phyloP scores from a whole-genome alignment of 2,888 invertebrate species.

The Myopa testacea region DNA sequence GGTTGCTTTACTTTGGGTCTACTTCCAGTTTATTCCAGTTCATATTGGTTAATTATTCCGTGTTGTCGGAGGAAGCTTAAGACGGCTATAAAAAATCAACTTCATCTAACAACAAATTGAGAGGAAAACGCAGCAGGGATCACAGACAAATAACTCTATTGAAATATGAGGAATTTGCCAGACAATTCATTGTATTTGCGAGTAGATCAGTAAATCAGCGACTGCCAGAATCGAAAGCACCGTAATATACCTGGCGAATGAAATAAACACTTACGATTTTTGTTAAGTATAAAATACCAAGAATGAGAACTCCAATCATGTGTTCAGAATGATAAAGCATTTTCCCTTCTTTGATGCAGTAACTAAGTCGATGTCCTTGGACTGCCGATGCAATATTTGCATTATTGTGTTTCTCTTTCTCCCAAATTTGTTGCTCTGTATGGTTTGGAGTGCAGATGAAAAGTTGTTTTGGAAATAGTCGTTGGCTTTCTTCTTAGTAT shows the following conservation, averaged over 20 bases:
- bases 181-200: too few relatives aligned
- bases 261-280: constrained; percentile 30
- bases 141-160: too few relatives aligned
- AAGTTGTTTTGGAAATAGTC: background rate
- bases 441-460: background rate
- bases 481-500: constrained; percentile 42
- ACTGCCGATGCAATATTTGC: constrained; percentile 61
- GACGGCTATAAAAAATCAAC: too few relatives aligned
- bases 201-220: too few relatives aligned
- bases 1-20: too few relatives aligned
- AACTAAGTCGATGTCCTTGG: constrained; percentile 55
- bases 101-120: too few relatives aligned
- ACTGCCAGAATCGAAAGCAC: too few relatives aligned
- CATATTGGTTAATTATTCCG: too few relatives aligned
- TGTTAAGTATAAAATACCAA: constrained; percentile 27
- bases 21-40: too few relatives aligned
- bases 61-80: too few relatives aligned
- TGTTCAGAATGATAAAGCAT: constrained; percentile 52
- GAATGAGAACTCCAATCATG: constrained; percentile 47
- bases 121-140: too few relatives aligned
- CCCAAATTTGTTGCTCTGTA: constrained; percentile 46
- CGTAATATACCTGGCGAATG: background rate
- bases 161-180: too few relatives aligned
- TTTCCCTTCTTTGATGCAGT: constrained; percentile 54
- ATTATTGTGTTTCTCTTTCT: constrained; percentile 50